These are phyloP conservation scores for Gymnobelideus leadbeateri DNA, from an alignment of 2,113 vertebrate genomes.

Conservation along the genomic window DNA sequence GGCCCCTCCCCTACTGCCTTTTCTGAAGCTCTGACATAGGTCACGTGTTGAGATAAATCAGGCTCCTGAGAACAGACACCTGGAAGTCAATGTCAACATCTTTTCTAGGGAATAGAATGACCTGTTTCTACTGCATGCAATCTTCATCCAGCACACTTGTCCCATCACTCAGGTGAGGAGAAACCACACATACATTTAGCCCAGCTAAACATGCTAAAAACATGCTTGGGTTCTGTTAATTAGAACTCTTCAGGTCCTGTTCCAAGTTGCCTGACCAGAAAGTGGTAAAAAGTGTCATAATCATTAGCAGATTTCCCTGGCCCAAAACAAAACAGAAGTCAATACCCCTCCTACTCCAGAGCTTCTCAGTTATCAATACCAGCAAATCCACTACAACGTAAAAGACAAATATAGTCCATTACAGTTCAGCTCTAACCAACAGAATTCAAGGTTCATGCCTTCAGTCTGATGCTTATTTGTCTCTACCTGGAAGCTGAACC, in stretches of 20 bases:
- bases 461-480: background rate
- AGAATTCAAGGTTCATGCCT: background rate
- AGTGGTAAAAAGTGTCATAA: conserved; percentile 60
- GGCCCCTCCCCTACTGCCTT: background rate
- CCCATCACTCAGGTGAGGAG: background rate
- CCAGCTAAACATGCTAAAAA: background rate
- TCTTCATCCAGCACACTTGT: background rate
- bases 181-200: background rate
- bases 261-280: conserved; percentile 53
- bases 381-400: background rate
- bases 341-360: background rate
- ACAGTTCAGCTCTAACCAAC: background rate
- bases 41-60: background rate
- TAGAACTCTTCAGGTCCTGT: conserved; percentile 21
- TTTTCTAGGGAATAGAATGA: background rate
- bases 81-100: background rate
- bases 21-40: background rate
- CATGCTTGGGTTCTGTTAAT: background rate
- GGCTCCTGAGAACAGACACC: background rate
- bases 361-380: background rate
- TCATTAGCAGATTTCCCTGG: conserved; percentile 56
- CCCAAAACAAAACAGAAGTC: conserved; percentile 24
- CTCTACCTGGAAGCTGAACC: background rate
- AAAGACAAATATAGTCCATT: background rate
- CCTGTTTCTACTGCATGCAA: background rate